phyloP scores from a whole-genome alignment of 2,888 invertebrate genomes.

The Drosophila glabriapex region DNA sequence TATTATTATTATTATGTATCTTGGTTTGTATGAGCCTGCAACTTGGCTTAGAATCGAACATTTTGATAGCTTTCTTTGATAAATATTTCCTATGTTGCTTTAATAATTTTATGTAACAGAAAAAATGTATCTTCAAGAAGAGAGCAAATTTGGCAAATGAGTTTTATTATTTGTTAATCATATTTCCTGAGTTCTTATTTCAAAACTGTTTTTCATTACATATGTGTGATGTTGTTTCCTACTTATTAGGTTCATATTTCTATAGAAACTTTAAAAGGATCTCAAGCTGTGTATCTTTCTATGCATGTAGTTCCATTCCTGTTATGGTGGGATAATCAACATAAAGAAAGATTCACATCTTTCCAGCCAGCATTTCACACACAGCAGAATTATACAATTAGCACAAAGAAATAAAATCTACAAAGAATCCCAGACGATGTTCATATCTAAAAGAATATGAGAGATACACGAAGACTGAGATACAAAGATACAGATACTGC shows the following conservation, averaged over 20 bases:
- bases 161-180: neutral
- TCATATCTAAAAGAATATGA: slow-evolving; percentile 10
- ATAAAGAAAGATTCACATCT: slow-evolving; percentile 13
- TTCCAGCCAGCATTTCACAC: slow-evolving; percentile 58
- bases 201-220: neutral
- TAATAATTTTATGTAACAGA: neutral
- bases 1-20: neutral
- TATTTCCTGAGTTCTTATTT: neutral
- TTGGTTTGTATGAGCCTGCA: neutral
- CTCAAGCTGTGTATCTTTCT: neutral
- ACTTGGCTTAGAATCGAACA: neutral
- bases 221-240: neutral
- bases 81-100: neutral
- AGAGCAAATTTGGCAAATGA: neutral
- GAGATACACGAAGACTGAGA: slow-evolving; percentile 19
- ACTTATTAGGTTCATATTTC: neutral
- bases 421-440: slow-evolving; percentile 7
- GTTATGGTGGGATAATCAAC: slow-evolving; percentile 13
- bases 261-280: neutral
- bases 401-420: slow-evolving; percentile 29
- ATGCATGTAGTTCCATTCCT: neutral
- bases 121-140: neutral
- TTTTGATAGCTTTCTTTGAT: too few relatives aligned
- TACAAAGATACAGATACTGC: neutral
- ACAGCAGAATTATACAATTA: slow-evolving; percentile 37